Conservation (phyloP, 2,888 invertebrate genomes). For the Formica aserva region DNA sequence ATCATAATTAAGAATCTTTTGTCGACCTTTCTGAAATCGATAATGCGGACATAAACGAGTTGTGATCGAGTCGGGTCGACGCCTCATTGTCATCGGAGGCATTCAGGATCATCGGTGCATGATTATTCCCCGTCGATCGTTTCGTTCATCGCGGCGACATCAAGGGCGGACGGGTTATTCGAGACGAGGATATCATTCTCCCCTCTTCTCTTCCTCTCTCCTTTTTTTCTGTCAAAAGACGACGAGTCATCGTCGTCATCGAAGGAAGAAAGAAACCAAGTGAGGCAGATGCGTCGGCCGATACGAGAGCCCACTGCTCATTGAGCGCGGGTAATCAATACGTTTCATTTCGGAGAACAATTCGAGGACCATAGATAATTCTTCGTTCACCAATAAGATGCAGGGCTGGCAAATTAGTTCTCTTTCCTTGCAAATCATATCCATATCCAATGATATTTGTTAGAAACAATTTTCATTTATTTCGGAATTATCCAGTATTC, state of each 20-base stretch:
- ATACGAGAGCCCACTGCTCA: constrained; percentile 58
- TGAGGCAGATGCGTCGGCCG: constrained; percentile 58
- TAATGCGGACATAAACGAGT: constrained; percentile 44
- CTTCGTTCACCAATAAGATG: constrained; percentile 51
- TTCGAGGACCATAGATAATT: constrained; percentile 54
- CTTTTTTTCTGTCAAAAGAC: constrained; percentile 61
- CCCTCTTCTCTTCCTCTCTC: constrained; percentile 40
- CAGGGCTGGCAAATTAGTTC: constrained; percentile 37
- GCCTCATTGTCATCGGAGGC: constrained; percentile 69
- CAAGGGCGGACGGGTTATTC: constrained; percentile 65
- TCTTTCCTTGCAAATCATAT: constrained; percentile 7
- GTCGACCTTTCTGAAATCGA: constrained; percentile 52
- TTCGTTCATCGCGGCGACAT: constrained; percentile 72
- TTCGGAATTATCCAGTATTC: background rate
- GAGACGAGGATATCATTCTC: constrained; percentile 59
- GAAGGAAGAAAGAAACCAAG: constrained; percentile 59
- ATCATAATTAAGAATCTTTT: constrained; percentile 61
- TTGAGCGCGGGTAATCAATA: constrained; percentile 72
- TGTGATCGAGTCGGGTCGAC: constrained; percentile 57
- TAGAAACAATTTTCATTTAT: background rate
- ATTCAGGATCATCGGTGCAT: constrained; percentile 68
- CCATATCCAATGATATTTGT: background rate
- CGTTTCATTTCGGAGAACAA: constrained; percentile 75
- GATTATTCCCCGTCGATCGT: constrained; percentile 72
- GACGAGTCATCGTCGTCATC: constrained; percentile 70